A percentile compares a stretch with the other conserved stretches of the same genome.
Conservation (phyloP, 2,888 invertebrate genomes). For the Catocala fraxini region DNA sequence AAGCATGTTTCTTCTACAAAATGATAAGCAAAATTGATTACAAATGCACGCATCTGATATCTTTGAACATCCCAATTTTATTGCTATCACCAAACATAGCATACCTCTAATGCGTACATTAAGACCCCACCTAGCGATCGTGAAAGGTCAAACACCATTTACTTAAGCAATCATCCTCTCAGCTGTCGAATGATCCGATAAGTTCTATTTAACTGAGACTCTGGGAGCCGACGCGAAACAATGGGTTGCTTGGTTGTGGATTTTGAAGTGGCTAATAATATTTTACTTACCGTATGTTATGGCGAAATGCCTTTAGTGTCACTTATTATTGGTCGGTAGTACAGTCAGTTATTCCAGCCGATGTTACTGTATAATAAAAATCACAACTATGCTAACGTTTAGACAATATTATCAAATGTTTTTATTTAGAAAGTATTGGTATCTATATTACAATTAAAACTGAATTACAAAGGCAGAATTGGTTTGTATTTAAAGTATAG, state of each 20-base stretch:
- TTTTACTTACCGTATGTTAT: too few species aligned
- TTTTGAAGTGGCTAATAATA: background rate
- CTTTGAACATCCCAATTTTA: conserved; percentile 9
- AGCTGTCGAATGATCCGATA: conserved; percentile 18
- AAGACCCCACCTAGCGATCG: conserved; percentile 11
- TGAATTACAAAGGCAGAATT: too few species aligned
- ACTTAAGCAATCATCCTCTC: conserved; percentile 36
- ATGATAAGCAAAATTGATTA: background rate
- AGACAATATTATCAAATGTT: too few species aligned
- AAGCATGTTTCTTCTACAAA: too few species aligned
- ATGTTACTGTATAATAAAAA: too few species aligned
- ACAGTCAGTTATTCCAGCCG: too few species aligned
- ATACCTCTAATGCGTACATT: conserved; percentile 13
- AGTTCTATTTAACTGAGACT: conserved; percentile 14
- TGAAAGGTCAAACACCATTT: conserved; percentile 33
- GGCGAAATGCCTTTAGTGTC: too few species aligned
- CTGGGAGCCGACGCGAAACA: conserved; percentile 15
- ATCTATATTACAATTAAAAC: too few species aligned
- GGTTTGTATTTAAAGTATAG: too few species aligned
- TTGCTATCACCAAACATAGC: conserved; percentile 5
- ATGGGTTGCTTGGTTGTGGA: background rate
- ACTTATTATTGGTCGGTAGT: too few species aligned
- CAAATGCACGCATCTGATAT: background rate
- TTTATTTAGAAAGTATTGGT: too few species aligned
- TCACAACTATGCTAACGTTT: too few species aligned